Evolutionary conservation across 2,888 invertebrate genomes (phyloP).

Genomic region (Artemia sinica): DNA sequence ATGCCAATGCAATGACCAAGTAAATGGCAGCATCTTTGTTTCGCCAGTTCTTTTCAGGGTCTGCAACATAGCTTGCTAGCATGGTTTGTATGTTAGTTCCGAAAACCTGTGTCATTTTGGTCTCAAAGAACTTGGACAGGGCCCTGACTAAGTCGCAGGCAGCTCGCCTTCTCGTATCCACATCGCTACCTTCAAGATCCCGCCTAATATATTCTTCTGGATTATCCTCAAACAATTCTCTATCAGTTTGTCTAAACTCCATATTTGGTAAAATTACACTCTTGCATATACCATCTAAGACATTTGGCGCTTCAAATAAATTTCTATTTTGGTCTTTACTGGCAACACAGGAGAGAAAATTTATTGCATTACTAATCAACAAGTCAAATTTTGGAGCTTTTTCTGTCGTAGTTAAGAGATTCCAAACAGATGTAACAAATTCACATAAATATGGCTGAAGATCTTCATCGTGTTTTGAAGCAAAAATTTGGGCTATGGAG

Average conservation of each 20-base stretch:
- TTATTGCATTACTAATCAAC: slow-evolving; percentile 87
- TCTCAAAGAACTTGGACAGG: slow-evolving; percentile 68
- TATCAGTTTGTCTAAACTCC: slow-evolving; percentile 62
- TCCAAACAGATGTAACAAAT: slow-evolving; percentile 92
- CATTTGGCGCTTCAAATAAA: slow-evolving; percentile 70
- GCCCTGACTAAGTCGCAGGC: slow-evolving; percentile 93
- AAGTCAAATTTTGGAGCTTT: slow-evolving; percentile 68
- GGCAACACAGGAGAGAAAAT: slow-evolving; percentile 84
- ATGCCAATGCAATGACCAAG: slow-evolving; percentile 82
- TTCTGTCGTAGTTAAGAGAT: slow-evolving; percentile 64
- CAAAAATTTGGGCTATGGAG: slow-evolving; percentile 83
- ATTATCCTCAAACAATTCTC: slow-evolving; percentile 44
- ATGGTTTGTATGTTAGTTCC: slow-evolving; percentile 68
- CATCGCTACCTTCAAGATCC: slow-evolving; percentile 95
- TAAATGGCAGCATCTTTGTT: slow-evolving; percentile 91
- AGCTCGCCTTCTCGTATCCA: slow-evolving; percentile 83
- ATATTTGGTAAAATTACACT: slow-evolving; percentile 98
- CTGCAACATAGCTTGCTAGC: slow-evolving; percentile 55
- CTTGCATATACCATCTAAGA: slow-evolving; percentile 79
- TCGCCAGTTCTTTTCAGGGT: slow-evolving; percentile 65
- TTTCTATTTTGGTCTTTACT: slow-evolving; percentile 70
- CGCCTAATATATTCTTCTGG: slow-evolving; percentile 90
- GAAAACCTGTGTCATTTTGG: slow-evolving; percentile 68
- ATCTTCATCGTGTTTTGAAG: slow-evolving; percentile 95
- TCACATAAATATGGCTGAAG: slow-evolving; percentile 69